phyloP scores from a whole-genome alignment of 2,113 vertebrate species.

The Ramphastos sulfuratus region DNA sequence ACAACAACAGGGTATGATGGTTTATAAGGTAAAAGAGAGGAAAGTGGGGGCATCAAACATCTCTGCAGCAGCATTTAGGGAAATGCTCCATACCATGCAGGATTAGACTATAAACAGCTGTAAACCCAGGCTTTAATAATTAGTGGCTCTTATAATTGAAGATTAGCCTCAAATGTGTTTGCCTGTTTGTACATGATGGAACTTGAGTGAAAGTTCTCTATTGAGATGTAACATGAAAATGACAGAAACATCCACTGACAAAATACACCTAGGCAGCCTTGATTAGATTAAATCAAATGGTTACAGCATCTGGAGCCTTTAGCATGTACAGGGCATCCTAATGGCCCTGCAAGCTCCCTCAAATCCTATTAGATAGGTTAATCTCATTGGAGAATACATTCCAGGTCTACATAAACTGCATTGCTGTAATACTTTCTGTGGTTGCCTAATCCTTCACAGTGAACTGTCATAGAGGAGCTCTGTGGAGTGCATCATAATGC shows the following conservation, averaged over 20 bases:
- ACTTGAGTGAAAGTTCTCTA: background rate
- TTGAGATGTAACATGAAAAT: constrained; percentile 23
- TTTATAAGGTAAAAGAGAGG: background rate
- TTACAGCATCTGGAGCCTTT: constrained; percentile 71
- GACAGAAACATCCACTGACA: constrained; percentile 44
- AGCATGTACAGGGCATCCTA: constrained; percentile 72
- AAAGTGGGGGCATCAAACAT: background rate
- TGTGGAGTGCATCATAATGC: background rate
- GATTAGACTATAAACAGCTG: constrained; percentile 13
- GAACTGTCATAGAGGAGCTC: constrained; percentile 21
- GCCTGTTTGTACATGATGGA: background rate
- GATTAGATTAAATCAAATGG: constrained; percentile 79
- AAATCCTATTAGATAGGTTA: constrained; percentile 80
- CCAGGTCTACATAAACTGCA: constrained; percentile 63
- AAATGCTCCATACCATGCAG: background rate
- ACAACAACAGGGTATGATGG: background rate
- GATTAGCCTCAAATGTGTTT: constrained; percentile 5
- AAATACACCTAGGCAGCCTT: constrained; percentile 66
- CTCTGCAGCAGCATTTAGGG: background rate
- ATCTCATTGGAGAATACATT: constrained; percentile 74
- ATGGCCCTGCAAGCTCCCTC: constrained; percentile 70
- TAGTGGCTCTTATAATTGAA: constrained; percentile 15
- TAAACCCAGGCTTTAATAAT: constrained; percentile 41
- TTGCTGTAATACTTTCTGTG: constrained; percentile 56
- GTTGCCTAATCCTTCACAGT: constrained; percentile 61